These are phyloP conservation scores for Zaprionus bogoriensis DNA, from an alignment of 2,888 invertebrate genomes.

Conservation along the genomic window DNA sequence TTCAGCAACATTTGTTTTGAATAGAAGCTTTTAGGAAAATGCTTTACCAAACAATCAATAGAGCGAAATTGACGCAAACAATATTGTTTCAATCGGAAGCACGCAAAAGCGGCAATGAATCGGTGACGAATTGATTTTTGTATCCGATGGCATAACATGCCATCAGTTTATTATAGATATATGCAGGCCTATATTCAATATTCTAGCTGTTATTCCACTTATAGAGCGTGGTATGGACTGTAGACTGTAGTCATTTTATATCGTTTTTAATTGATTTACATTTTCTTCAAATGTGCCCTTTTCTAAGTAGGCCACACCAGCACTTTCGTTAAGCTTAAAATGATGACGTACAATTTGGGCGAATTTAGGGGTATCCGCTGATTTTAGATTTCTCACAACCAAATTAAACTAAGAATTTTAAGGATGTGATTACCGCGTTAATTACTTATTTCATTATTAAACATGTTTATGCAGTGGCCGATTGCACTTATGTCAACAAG, in stretches of 20 bases:
- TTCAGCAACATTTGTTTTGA: neutral
- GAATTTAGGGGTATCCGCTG: conserved; percentile 50
- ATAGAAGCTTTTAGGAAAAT: neutral
- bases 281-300: too few relatives aligned
- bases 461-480: conserved; percentile 46
- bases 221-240: too few relatives aligned
- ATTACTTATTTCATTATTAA: conserved; percentile 16
- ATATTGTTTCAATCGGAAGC: neutral
- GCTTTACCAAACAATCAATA: neutral
- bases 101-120: neutral
- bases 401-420: conserved; percentile 4
- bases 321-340: conserved; percentile 69
- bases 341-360: conserved; percentile 71
- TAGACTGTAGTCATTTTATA: too few relatives aligned
- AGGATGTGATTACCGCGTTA: neutral
- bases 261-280: too few relatives aligned
- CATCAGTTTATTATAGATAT: too few relatives aligned
- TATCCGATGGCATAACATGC: neutral
- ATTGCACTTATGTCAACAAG: conserved; percentile 78
- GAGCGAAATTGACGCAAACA: neutral
- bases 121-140: neutral
- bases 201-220: too few relatives aligned
- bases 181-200: too few relatives aligned
- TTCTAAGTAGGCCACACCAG: too few relatives aligned
- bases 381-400: neutral